Percentiles rank a stretch among this genome's conserved stretches.
Evolutionary conservation across 2,888 invertebrate genomes (phyloP).

Genomic region (Cephalotes varians): DNA sequence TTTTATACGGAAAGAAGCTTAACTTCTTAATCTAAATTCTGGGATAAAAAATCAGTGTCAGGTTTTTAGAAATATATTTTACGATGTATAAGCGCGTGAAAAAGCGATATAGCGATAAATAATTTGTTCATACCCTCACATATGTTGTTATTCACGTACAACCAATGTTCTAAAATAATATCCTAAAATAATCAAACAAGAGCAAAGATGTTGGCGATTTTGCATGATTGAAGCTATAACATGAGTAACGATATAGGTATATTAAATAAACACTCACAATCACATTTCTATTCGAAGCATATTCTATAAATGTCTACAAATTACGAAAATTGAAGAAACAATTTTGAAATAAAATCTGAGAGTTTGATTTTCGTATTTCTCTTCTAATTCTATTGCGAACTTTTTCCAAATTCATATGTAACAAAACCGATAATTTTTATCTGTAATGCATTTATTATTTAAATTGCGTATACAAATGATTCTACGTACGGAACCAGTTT

Average conservation of each 20-base stretch:
- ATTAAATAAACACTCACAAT: neutral
- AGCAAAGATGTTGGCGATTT: neutral
- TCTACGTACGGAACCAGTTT: neutral
- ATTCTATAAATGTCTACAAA: neutral
- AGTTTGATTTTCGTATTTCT: neutral
- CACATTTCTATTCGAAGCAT: neutral
- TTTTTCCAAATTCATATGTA: neutral
- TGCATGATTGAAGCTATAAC: neutral
- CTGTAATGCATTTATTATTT: neutral
- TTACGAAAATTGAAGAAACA: neutral
- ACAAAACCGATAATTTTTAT: neutral
- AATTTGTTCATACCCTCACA: neutral
- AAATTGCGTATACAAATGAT: neutral
- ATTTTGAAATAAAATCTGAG: neutral
- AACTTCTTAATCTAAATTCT: constrained; percentile 75
- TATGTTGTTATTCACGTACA: neutral
- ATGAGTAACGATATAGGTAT: neutral
- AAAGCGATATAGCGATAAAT: neutral
- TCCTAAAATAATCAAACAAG: neutral
- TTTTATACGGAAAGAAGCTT: neutral
- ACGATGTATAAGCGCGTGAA: neutral
- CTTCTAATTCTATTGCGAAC: neutral
- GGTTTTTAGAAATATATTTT: neutral
- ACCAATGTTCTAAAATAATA: neutral
- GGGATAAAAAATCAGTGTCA: neutral